Evolutionary conservation across 2,797 vertebrate genomes (phyloP).

Genomic region (Danionella dracula): DNA sequence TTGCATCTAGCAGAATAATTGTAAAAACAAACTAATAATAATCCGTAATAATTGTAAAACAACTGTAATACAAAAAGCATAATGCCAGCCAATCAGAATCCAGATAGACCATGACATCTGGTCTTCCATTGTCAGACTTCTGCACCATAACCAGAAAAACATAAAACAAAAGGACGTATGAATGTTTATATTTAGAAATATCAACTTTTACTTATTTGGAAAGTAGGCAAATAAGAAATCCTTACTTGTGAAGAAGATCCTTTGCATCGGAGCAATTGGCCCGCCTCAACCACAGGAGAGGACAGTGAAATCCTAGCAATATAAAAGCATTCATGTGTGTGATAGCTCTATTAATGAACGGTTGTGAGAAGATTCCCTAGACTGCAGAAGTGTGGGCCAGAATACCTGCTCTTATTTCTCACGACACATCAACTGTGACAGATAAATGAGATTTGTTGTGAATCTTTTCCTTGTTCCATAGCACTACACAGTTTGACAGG

Average conservation of each 20-base stretch:
- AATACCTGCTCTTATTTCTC: conserved; percentile 27
- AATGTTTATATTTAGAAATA: too few species aligned
- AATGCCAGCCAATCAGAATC: too few species aligned
- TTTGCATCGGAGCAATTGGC: conserved; percentile 11
- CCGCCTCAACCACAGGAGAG: conserved; percentile 23
- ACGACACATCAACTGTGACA: conserved; percentile 21
- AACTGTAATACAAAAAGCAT: too few species aligned
- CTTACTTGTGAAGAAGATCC: background rate
- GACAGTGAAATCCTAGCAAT: conserved; percentile 37
- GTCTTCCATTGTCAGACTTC: too few species aligned
- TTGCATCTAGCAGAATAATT: too few species aligned
- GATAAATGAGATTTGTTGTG: conserved; percentile 12
- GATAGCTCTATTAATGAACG: conserved; percentile 45
- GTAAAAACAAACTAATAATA: too few species aligned
- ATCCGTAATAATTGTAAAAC: too few species aligned
- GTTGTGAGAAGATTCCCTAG: conserved; percentile 26
- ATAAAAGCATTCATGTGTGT: conserved; percentile 36
- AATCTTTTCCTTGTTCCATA: conserved; percentile 16
- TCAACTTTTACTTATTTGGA: too few species aligned
- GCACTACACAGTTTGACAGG: background rate
- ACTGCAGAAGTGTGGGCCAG: conserved; percentile 13
- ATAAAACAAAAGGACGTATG: too few species aligned
- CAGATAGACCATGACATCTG: too few species aligned
- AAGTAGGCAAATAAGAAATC: too few species aligned
- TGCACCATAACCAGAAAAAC: too few species aligned